Base-by-base conservation (phyloP, 2,113 vertebrate species). In the Cinclus mexicanus region DNA sequence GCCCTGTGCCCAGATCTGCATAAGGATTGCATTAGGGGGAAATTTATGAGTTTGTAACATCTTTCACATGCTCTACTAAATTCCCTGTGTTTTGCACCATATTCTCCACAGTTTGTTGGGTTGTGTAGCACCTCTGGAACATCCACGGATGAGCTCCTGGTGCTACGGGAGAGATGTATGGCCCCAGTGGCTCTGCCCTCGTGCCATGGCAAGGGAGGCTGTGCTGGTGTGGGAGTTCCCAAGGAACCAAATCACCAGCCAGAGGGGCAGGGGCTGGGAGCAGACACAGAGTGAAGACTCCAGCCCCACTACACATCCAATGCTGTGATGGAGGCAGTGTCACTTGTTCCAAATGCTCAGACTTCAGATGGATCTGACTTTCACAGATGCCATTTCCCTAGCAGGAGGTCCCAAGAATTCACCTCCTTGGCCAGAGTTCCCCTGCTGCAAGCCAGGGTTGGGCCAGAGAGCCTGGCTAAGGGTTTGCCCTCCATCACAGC, bases 161-260 rank as follows among this genome's bases (percentile, higher is more conserved):
- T 47, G 67, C 79, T 7, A 4, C 6, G 0, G 22, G 31, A 7
- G 31, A 2, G 19, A 10, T 0, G 1, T 3, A 1, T 3, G 56
- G 11, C 49, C 16, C 20, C 46, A 0, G 0, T 4, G 47, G 52
- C 75, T 33, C 35, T 4, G 31, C n/a, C 20, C 28, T 31, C n/a
- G 0, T 21, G 69, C 41, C 41, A 6, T 8, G 55, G 25, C 75
- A 59, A 41, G n/a, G 55, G 12, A 17, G 49, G 18, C 6, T 63
- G 47, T 1, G 3, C 37, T 24, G 17, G 3, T 9, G 12, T 17
- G 25, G 21, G 71, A 11, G n/a, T 24, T n/a, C 52, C 31, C 41
- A 17, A 0, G 3, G 39, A 59, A 39, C 44, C 56, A 35, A 52
- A 31, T 10, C 19, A 5, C 18, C 57, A 59, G 14, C 44, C 55